Base-by-base conservation (phyloP, 2,888 invertebrate genomes). In the Anthoptus insignis region DNA sequence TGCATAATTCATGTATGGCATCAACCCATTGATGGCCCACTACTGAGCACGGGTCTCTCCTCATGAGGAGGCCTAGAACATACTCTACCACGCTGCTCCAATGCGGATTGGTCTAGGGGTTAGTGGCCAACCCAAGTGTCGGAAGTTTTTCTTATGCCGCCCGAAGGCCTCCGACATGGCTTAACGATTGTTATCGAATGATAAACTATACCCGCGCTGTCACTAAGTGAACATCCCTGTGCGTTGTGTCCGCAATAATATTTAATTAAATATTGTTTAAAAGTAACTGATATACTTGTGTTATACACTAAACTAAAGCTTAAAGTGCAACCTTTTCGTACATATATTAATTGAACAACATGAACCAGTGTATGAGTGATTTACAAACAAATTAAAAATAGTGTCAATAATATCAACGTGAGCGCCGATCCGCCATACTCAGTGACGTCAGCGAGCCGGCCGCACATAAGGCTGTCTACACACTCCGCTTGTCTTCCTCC, bases 191-290 rank as follows among this genome's bases (percentile, higher is more conserved):
- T n/a, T n/a, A n/a, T n/a, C n/a, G n/a, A n/a, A n/a, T n/a, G n/a
- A n/a, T n/a, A n/a, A n/a, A n/a, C n/a, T n/a, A n/a, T n/a, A n/a
- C n/a, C n/a, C n/a, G n/a, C n/a, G 16, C 47, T n/a, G 47, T 22
- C 21, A 22, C 22, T 47, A n/a, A 47, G 22, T 22, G 13, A 47
- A 47, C 47, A 47, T 47, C 22, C 11, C 11, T 13, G 21, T 47
- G 47, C 47, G n/a, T 47, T 47, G 22, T 11, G 47, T 47, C 47
- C n/a, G 47, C n/a, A 47, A 47, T 47, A 47, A 21, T 47, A 22
- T 4, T 47, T 22, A 22, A n/a, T 22, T 22, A 47, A 22, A 13
- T n/a, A 22, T 11, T 47, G 21, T 11, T 47, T 22, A 22, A 22
- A 22, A 11, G 1, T 22, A 47, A 22, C 1, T 22, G 21, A 16